These are phyloP conservation scores for Scaptomyza pallida DNA, from an alignment of 1,140 invertebrate genomes.

Conservation along the genomic window DNA sequence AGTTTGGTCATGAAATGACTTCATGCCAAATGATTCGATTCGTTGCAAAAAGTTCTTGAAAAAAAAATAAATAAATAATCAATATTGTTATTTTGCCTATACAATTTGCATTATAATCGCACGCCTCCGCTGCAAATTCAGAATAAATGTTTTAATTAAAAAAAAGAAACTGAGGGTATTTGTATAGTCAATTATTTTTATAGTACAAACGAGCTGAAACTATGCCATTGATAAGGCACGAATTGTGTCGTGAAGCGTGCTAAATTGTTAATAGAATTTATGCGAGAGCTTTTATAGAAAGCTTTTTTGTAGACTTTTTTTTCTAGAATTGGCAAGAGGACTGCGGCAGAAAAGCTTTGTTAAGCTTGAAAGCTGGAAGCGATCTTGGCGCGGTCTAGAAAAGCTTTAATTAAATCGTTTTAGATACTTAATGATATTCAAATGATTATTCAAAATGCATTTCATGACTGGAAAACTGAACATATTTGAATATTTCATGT, in stretches of 20 bases:
- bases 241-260: constrained; percentile 2
- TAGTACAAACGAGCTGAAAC: background rate
- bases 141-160: constrained; percentile 15
- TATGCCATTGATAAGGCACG: constrained; percentile 25
- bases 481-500: too few relatives aligned
- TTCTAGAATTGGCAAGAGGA: constrained; percentile 13
- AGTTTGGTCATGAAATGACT: constrained; percentile 26
- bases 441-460: background rate
- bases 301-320: constrained; percentile 32
- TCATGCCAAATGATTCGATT: constrained; percentile 33
- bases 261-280: constrained; percentile 19
- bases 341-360: background rate
- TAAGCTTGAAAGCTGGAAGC: background rate
- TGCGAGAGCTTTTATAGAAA: constrained; percentile 11
- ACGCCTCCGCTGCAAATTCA: background rate
- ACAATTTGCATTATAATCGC: background rate
- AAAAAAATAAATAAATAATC: too few relatives aligned
- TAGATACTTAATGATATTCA: background rate
- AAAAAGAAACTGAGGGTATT: constrained; percentile 2
- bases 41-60: too few relatives aligned
- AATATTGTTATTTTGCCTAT: too few relatives aligned
- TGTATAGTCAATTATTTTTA: background rate
- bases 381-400: constrained; percentile 3
- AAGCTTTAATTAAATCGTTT: too few relatives aligned
- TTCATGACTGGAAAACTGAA: too few relatives aligned